phyloP scores from a whole-genome alignment of 2,888 invertebrate species.

The Smittia aterrima region DNA sequence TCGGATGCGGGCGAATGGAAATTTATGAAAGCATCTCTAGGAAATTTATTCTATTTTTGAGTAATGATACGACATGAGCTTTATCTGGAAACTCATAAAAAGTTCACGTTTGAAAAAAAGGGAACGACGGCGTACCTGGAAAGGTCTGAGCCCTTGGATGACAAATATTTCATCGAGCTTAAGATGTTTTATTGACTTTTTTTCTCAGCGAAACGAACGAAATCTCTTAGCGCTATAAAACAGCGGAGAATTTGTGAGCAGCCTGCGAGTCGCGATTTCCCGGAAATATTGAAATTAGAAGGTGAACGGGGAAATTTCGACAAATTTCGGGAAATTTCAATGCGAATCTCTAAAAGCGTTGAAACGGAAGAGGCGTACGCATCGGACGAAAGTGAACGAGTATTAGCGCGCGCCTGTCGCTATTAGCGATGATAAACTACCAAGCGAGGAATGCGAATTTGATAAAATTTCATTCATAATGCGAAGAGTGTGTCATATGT shows the following conservation, averaged over 20 bases:
- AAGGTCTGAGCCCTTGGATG: not conserved
- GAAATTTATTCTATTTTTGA: slow-evolving; percentile 32
- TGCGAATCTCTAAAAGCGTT: no score
- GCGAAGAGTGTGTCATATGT: not conserved
- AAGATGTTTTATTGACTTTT: slow-evolving; percentile 2
- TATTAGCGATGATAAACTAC: slow-evolving; percentile 35
- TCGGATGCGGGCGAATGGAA: not conserved
- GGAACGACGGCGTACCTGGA: not conserved
- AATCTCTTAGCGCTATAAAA: not conserved
- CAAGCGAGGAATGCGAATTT: slow-evolving; percentile 15
- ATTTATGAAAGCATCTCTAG: slow-evolving; percentile 20
- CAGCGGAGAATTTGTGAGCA: no score
- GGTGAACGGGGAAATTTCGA: no score
- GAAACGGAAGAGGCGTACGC: no score
- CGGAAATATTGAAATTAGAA: no score
- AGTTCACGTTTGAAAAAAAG: not conserved
- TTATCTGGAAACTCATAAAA: slow-evolving; percentile 6
- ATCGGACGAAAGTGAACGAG: no score
- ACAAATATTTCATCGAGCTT: not conserved
- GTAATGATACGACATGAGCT: slow-evolving; percentile 26
- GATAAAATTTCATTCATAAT: slow-evolving; percentile 26
- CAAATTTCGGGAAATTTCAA: no score
- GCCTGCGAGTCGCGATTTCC: not conserved
- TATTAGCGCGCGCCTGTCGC: no score
- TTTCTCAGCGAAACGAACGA: not conserved